phyloP scores from a whole-genome alignment of 2,113 vertebrate species.

The Mobula birostris region DNA sequence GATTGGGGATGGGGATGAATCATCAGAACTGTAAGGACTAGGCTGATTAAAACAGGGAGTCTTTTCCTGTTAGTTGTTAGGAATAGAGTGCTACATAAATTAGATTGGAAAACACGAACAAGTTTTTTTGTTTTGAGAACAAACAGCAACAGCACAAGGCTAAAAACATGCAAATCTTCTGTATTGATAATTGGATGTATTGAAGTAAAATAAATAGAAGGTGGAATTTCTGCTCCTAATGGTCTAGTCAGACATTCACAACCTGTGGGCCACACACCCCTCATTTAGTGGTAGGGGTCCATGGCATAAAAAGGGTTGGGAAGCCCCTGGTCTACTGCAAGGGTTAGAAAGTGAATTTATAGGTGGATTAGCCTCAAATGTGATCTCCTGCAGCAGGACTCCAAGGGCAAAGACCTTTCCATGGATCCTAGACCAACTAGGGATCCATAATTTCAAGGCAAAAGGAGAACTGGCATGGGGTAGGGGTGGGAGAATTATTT shows the following conservation, averaged over 20 bases:
- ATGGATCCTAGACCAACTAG: neutral
- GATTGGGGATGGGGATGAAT: too few species aligned
- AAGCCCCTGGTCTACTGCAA: too few species aligned
- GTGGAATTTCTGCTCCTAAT: too few species aligned
- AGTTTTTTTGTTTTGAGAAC: neutral
- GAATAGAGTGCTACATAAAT: neutral
- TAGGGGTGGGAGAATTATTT: too few species aligned
- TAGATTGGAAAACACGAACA: neutral
- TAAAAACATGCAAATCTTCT: neutral
- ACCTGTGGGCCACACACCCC: too few species aligned
- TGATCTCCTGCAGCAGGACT: neutral
- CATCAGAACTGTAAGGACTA: neutral
- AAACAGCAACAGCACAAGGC: neutral
- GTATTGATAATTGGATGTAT: neutral
- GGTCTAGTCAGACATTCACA: too few species aligned
- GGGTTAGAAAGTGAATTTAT: neutral
- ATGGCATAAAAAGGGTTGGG: too few species aligned
- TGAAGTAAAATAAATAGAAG: neutral
- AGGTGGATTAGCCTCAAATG: neutral
- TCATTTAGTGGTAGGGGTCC: too few species aligned
- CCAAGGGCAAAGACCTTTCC: neutral
- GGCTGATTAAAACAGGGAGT: too few species aligned
- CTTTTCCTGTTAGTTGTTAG: neutral
- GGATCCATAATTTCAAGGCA: neutral
- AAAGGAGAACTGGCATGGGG: neutral